These are phyloP conservation scores for Callipepla squamata DNA, from an alignment of 2,113 vertebrate species.

Conservation along the genomic window DNA sequence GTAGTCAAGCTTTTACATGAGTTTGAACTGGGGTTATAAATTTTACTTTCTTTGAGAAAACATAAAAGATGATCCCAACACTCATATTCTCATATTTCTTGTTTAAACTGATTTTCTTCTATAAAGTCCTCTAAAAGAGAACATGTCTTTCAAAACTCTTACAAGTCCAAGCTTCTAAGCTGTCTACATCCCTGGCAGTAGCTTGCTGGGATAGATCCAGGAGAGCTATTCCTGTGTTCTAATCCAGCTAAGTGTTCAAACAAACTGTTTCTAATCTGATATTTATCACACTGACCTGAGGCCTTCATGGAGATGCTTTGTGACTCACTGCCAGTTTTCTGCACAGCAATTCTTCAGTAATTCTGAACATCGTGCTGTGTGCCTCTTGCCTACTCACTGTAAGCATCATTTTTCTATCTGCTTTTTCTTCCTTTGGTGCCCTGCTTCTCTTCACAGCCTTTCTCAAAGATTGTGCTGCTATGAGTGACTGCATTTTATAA, in stretches of 20 bases:
- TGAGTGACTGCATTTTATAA: not conserved
- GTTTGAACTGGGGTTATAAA: not conserved
- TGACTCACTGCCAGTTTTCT: not conserved
- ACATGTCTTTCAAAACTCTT: not conserved
- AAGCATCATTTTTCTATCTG: not conserved
- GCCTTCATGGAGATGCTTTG: not conserved
- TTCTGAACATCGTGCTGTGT: not conserved
- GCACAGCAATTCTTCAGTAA: not conserved
- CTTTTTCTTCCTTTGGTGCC: not conserved
- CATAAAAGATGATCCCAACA: not conserved
- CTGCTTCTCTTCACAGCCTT: not conserved
- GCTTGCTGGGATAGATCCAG: not conserved
- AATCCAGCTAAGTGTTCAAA: slow-evolving; percentile 3
- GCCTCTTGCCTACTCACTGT: not conserved
- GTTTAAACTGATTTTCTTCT: not conserved
- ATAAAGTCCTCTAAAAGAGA: not conserved
- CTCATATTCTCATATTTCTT: not conserved
- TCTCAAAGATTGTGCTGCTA: not conserved
- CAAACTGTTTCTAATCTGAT: not conserved
- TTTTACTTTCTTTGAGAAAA: not conserved
- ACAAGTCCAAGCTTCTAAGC: not conserved
- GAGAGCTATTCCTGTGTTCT: not conserved
- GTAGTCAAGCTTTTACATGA: not conserved
- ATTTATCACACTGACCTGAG: not conserved
- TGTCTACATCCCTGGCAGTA: not conserved